Conservation (phyloP, 2,797 vertebrate genomes). For the Lophura swinhoii region DNA sequence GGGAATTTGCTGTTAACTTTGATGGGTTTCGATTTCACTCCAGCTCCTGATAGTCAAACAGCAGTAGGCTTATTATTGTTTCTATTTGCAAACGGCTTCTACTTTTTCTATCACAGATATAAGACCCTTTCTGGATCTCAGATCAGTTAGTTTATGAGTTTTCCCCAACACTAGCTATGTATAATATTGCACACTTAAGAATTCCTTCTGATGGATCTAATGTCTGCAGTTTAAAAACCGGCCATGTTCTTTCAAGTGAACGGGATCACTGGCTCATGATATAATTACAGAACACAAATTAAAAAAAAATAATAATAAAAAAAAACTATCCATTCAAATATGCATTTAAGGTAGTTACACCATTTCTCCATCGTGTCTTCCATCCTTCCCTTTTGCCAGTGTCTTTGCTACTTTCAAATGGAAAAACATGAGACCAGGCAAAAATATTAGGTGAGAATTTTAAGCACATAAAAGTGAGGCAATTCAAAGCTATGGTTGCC, state of each 20-base stretch:
- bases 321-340: background rate
- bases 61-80: background rate
- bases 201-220: background rate
- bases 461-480: background rate
- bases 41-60: background rate
- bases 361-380: background rate
- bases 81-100: background rate
- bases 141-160: background rate
- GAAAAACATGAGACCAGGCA: background rate
- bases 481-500: background rate
- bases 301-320: background rate
- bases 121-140: background rate
- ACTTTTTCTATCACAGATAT: background rate
- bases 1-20: background rate
- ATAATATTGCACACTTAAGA: background rate
- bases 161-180: background rate
- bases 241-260: rapidly evolving
- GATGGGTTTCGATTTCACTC: background rate
- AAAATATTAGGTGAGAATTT: background rate
- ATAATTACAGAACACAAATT: background rate
- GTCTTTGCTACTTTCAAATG: background rate
- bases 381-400: background rate
- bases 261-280: background rate
- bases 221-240: background rate
- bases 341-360: background rate